Base-by-base conservation (phyloP, 2,888 invertebrate species). In the Synergus itoensis region DNA sequence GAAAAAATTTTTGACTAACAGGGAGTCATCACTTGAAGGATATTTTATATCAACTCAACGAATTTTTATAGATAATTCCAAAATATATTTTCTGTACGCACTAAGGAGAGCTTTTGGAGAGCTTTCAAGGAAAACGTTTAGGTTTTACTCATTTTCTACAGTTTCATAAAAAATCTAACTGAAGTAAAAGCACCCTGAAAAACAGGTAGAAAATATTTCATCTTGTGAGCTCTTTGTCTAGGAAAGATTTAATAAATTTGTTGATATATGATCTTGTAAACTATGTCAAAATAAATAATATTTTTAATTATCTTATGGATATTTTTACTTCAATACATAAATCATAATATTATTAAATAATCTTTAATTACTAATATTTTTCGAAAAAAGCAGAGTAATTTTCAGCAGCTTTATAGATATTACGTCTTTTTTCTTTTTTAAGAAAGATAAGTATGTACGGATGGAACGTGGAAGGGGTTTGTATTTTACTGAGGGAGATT, bases 401-500 rank as follows among this genome's bases (percentile, higher is more conserved):
- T 48, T 48, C 8, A 48, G 7, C 16, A 48, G 16, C 14, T n/a
- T 48, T 1, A 16, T 7, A 48, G 7, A 48, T n/a, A 8, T 16
- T 48, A 5, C 5, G 16, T 14, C 16, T 43, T 21, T 12, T 67
- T 14, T 28, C 16, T 12, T 28, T 69, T 45, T 48, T 7, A 21
- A 21, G 41, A 67, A 67, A 12, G 21, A 11, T 12, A 67, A n/a
- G 43, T 45, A 21, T 43, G 14, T 8, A 65, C 8, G 3, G 65
- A 4, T 45, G 16, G 28, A 69, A 69, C 8, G 16, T 16, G 21
- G 43, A 48, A 40, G 53, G 53, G 16, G 36, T 73, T 48, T 73
- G 36, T 28, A 53, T 73, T 73, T 53, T 73, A 73, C 48, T 53
- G 48, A 48, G 79, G 80, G 76, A 81, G 84, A 87, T 88, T 90